These are phyloP conservation scores for Ophonus ardosiacus DNA, from an alignment of 2,888 invertebrate genomes.

Conservation along the genomic window DNA sequence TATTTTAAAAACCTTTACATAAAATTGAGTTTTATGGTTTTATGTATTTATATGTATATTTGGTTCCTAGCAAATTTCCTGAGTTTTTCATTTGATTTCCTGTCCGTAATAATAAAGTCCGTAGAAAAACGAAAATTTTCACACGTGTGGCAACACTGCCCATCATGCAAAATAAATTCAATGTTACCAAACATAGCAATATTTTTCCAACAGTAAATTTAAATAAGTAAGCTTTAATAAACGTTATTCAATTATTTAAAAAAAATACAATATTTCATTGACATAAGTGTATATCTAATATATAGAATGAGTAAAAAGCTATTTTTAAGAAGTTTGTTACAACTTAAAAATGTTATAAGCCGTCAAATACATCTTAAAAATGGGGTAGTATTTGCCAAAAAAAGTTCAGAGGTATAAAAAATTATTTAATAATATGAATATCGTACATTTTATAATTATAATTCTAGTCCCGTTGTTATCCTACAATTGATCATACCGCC, in stretches of 20 bases:
- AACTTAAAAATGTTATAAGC: not conserved
- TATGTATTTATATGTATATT: no score
- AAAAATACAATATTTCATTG: not conserved
- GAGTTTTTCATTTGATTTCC: no score
- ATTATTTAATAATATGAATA: not conserved
- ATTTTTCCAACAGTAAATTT: not conserved
- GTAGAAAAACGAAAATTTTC: no score
- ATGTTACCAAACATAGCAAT: not conserved
- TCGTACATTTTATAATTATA: not conserved
- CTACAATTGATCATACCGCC: slow-evolving; percentile 79
- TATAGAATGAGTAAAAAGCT: slow-evolving; percentile 8
- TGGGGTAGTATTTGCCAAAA: not conserved
- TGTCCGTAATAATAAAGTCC: no score
- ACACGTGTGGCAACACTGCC: no score
- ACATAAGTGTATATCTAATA: not conserved
- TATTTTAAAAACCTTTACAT: no score
- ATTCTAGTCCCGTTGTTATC: slow-evolving; percentile 50
- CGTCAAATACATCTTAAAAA: slow-evolving; percentile 28
- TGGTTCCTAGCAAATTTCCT: no score
- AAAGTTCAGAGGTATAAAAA: slow-evolving; percentile 13
- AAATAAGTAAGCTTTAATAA: not conserved
- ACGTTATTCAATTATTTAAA: not conserved
- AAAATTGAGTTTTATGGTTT: no score
- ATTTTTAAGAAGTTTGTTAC: slow-evolving; percentile 41
- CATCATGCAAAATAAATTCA: not conserved